These are phyloP conservation scores for Plectrocnemia conspersa DNA, from an alignment of 1,140 invertebrate species.

Conservation along the genomic window DNA sequence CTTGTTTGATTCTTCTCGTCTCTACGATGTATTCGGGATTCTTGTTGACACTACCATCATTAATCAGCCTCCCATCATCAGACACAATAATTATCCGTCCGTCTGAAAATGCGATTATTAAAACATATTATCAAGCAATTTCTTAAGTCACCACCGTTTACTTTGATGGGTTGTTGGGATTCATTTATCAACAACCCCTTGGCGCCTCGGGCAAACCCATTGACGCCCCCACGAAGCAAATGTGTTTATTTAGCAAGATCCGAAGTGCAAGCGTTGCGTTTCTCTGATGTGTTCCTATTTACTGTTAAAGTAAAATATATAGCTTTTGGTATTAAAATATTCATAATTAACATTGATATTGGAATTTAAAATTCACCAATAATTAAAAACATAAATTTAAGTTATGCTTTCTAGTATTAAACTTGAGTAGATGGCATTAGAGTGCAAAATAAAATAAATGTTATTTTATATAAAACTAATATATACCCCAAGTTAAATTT, in stretches of 20 bases:
- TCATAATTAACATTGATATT: too few species aligned
- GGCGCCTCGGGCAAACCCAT: conserved; percentile 5
- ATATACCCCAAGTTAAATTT: too few species aligned
- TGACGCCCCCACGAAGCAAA: not conserved
- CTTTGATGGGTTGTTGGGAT: conserved; percentile 17
- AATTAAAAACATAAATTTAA: too few species aligned
- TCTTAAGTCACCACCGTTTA: conserved; percentile 26
- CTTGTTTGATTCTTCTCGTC: not conserved
- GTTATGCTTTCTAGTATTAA: too few species aligned
- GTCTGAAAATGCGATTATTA: conserved; percentile 28
- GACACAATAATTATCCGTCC: conserved; percentile 22
- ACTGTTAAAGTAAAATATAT: too few species aligned
- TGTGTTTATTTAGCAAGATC: too few species aligned
- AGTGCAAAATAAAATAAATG: too few species aligned
- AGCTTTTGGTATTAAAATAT: too few species aligned
- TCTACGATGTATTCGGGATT: not conserved
- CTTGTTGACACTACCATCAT: conserved; percentile 13
- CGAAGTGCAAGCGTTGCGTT: not conserved
- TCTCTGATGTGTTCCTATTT: not conserved
- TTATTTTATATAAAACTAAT: too few species aligned
- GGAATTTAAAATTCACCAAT: too few species aligned
- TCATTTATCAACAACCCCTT: conserved; percentile 25
- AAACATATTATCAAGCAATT: conserved; percentile 31
- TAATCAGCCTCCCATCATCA: conserved; percentile 18
- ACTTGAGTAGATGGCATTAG: too few species aligned